phyloP scores from a whole-genome alignment of 2,797 vertebrate species.

The Pempheris klunzingeri region DNA sequence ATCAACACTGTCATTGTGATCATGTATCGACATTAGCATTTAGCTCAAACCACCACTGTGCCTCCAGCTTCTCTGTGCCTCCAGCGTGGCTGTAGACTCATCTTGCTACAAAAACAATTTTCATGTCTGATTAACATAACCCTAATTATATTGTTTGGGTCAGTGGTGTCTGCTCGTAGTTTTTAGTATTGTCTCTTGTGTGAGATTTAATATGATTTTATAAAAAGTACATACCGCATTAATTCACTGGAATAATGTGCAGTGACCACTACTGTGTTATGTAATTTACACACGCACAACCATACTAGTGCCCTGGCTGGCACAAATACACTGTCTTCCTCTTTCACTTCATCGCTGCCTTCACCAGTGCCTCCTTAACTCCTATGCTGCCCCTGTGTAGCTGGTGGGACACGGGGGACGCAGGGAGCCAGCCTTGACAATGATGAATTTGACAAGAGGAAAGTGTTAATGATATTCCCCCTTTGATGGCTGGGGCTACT shows the following conservation, averaged over 20 bases:
- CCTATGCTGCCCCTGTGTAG: slow-evolving; percentile 73
- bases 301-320: neutral
- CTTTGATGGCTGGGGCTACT: slow-evolving; percentile 93
- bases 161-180: neutral
- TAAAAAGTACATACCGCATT: slow-evolving; percentile 24
- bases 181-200: neutral
- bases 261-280: neutral
- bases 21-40: slow-evolving; percentile 5
- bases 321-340: slow-evolving; percentile 9
- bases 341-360: slow-evolving; percentile 21
- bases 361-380: slow-evolving; percentile 69
- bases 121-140: neutral
- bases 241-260: slow-evolving; percentile 13
- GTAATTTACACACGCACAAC: slow-evolving; percentile 2
- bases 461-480: slow-evolving; percentile 96
- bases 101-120: neutral
- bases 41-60: neutral
- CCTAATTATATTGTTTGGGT: neutral
- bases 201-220: slow-evolving; percentile 1
- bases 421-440: slow-evolving; percentile 90
- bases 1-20: neutral
- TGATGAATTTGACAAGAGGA: slow-evolving; percentile 97
- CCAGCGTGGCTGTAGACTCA: neutral
- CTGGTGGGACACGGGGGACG: slow-evolving; percentile 79
- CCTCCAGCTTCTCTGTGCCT: neutral